Evolutionary conservation across 2,888 invertebrate genomes (phyloP), one percentile per base, ranked within the genome.

Genomic region (Agriopis marginaria): DNA sequence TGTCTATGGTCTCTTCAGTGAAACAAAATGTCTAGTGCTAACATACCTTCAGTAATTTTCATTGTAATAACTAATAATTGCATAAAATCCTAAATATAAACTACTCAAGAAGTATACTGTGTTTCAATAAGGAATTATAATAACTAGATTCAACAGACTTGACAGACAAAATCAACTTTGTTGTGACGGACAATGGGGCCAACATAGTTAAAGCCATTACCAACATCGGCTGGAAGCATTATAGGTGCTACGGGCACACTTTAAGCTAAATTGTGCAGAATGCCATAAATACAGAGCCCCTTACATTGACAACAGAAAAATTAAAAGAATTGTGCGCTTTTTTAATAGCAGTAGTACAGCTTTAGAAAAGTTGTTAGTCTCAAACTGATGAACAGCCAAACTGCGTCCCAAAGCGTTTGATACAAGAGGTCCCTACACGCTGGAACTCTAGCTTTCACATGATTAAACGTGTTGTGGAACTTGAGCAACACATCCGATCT

Each of bases 361-460:
- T 7, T 5, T 10, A 10, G 51, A 23, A 11, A 51, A 51, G 10
- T 10, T 51, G 23, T 23, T 23, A 51, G 23, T 3, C 8, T 1
- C 51, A 51, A n/a, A 11, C 11, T 11, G 5, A 45, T 10, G 51
- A 23, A 9, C 7, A 23, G 17, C 10, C 44, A 5, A 11, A 45
- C 11, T 9, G 17, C 9, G 7, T 17, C 5, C 58, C 44, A 11
- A 58, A 58, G 44, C 58, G 58, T 7, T n/a, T 44, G 17, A 17
- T 17, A 17, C 44, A 58, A 23, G 11, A 58, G 11, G 58, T 44
- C 3, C 44, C 44, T 5, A 58, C 58, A 3, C 14, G 58, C 10
- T 58, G 58, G 58, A 58, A 58, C 44, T 56, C 50, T 11, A 23
- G 9, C 4, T 51, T 17, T 58, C 11, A 17, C 11, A 58, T 58